Base-by-base conservation (phyloP, 2,113 vertebrate species). In the Cathartes aura region DNA sequence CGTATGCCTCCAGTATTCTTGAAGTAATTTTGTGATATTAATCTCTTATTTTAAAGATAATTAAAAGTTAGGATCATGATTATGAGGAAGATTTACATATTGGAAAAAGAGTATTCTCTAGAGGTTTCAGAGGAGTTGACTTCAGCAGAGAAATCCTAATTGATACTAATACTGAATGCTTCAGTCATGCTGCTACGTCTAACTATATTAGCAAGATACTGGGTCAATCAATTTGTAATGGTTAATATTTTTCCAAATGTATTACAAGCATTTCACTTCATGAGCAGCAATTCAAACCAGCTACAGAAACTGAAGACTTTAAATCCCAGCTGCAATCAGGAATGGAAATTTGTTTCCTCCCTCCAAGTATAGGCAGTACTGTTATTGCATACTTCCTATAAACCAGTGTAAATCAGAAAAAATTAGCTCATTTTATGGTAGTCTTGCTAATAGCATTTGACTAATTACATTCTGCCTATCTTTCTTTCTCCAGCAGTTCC, bases 211-310 rank as follows among this genome's bases (percentile, higher is more conserved):
- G 9, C 27, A 81, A 87, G 34, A 72, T 53, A 58, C 29, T 30
- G 30, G 36, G 74, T 34, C 34, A 84, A 62, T 81, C 36, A 89
- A 32, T 94, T 84, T 52, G 20, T 15, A 89, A 67, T 20, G 32
- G 50, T 71, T 93, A 71, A 59, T 84, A 85, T 82, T 91, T 86
- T 87, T 78, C 42, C 17, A 82, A 78, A 90, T 30, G 13, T 32
- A 26, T 70, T 83, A 47, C n/a, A 91, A 34, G 5, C 15, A 70
- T 89, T 91, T 78, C 50, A 58, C 22, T 91, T 92, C 17, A 83
- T 50, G 17, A 84, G 8, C 19, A 58, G 24, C n/a, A 55, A 45
- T 55, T 90, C 29, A 63, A 70, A 67, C 6, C 10, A 16, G 0
- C n/a, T 66, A 40, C 0, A 3, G 32, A 86, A 92, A 58, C 9